Evolutionary conservation across 1,140 invertebrate genomes (phyloP), one percentile per base, ranked within the genome.

Genomic region (Asobara japonica): DNA sequence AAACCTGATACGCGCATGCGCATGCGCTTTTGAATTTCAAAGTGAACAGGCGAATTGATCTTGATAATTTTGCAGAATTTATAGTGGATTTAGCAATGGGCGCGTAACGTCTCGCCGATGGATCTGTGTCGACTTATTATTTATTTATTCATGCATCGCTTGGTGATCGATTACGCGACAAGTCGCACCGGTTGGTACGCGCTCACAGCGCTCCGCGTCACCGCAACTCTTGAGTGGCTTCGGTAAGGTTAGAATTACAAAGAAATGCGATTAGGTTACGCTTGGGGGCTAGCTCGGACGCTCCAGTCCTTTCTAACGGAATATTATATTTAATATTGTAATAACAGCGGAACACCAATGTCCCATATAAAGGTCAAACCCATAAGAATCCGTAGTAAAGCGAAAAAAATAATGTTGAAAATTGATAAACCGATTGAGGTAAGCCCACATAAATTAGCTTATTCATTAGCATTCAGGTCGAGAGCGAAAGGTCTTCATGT

Each of bases 191-290:
- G 22, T 56, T 41, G 18, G 25, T 62, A n/a, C n/a, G n/a, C 18
- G 25, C 16, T 3, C 18, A 18, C 27, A 13, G 60, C 10, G 27
- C n/a, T 20, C 18, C 30, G 64, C 64, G 20, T 65, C 31, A 45
- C 38, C 71, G 77, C 71, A 75, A 71, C 78, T 75, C 77, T 73
- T 71, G 62, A 60, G 65, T 77, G 81, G 81, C 80, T 82, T 82
- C 81, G 74, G n/a, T 56, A 13, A 62, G 81, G 78, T 82, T 82
- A 80, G 80, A 80, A 82, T 82, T 82, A 81, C 82, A 80, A 79
- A 80, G 79, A 83, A 83, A 83, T 77, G 74, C 80, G 80, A 83
- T 83, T 83, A 83, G 74, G 73, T 69, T 76, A 77, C 75, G 74
- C 76, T 68, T 56, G 70, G 69, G 51, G 38, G 61, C 70, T 66